These are phyloP conservation scores for Tromatobia lineatoria DNA, from an alignment of 2,888 invertebrate species.

Conservation along the genomic window DNA sequence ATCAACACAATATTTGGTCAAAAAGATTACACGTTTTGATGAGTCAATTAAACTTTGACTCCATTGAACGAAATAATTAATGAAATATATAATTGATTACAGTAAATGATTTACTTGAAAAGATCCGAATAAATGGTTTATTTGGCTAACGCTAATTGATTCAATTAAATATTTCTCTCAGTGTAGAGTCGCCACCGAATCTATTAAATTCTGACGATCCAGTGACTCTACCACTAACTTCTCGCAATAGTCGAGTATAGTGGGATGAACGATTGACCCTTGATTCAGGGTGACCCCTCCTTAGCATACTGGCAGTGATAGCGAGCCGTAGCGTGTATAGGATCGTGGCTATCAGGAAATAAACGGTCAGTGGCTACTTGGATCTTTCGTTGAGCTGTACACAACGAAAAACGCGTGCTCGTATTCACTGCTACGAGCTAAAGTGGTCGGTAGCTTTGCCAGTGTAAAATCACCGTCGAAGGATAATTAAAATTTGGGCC, in stretches of 20 bases:
- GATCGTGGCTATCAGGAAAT: neutral
- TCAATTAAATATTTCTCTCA: too few species aligned
- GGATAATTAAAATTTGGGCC: neutral
- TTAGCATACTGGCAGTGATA: slow-evolving; percentile 61
- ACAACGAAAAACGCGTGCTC: slow-evolving; percentile 30
- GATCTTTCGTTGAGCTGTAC: slow-evolving; percentile 49
- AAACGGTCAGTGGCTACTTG: slow-evolving; percentile 48
- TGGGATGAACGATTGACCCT: slow-evolving; percentile 67
- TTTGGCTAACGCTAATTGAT: too few species aligned
- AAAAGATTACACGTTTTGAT: too few species aligned
- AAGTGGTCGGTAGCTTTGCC: neutral
- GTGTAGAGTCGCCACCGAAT: neutral
- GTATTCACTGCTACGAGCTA: neutral
- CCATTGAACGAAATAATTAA: too few species aligned
- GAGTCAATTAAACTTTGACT: too few species aligned
- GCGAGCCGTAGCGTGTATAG: slow-evolving; percentile 43
- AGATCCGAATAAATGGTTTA: too few species aligned
- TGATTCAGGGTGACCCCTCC: slow-evolving; percentile 68
- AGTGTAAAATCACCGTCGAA: neutral
- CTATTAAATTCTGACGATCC: slow-evolving; percentile 13
- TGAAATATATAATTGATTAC: too few species aligned
- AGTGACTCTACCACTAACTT: slow-evolving; percentile 28
- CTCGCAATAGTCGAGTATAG: slow-evolving; percentile 48
- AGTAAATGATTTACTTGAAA: too few species aligned
- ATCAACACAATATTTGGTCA: too few species aligned